Evolutionary conservation across 2,113 vertebrate species (phyloP).

Genomic region (Condylura cristata): DNA sequence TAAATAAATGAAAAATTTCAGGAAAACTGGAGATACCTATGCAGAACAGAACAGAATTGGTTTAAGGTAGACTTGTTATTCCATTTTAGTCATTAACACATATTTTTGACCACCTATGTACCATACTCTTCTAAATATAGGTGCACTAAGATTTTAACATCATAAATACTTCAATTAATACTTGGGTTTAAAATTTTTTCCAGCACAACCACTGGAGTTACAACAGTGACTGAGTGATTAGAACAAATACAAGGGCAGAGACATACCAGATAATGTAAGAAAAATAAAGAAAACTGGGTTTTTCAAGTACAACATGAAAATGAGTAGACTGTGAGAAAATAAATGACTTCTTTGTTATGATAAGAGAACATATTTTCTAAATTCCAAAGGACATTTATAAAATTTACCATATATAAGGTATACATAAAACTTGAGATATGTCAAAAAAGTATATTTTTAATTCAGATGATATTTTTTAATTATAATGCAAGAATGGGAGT

Average conservation of each 20-base stretch:
- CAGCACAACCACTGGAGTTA: not conserved
- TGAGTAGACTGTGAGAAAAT: not conserved
- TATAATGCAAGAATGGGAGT: not conserved
- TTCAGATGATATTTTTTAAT: not conserved
- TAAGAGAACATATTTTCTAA: not conserved
- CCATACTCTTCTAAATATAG: not conserved
- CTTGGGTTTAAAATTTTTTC: not conserved
- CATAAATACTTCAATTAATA: not conserved
- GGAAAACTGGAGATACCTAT: not conserved
- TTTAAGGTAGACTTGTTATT: not conserved
- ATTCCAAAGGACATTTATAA: slow-evolving; percentile 20
- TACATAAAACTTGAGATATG: not conserved
- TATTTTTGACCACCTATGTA: not conserved
- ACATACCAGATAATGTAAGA: not conserved
- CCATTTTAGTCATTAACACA: not conserved
- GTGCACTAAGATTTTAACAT: not conserved
- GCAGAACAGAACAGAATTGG: not conserved
- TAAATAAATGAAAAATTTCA: not conserved
- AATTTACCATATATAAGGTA: not conserved
- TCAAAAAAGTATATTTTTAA: not conserved
- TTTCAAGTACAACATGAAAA: slow-evolving; percentile 7
- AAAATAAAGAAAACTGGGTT: not conserved
- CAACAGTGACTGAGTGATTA: not conserved
- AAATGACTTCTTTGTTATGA: not conserved
- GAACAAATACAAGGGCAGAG: not conserved